Evolutionary conservation across 2,888 invertebrate genomes (phyloP).

Genomic region (Crioceris asparagi): DNA sequence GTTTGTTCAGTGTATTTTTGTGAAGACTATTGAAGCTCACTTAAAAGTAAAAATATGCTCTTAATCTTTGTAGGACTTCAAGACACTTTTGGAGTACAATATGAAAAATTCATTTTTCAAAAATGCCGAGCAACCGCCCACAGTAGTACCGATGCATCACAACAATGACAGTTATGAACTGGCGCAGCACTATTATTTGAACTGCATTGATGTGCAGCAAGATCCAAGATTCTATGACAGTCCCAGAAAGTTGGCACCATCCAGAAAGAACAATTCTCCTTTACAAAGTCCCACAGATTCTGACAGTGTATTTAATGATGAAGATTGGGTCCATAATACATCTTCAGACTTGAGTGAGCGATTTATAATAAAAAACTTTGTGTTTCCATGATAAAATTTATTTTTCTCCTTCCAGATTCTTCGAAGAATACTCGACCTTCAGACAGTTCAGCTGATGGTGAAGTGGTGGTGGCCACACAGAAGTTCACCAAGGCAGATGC

Average conservation of each 20-base stretch:
- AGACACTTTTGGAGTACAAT: conserved; percentile 28
- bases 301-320: conserved; percentile 58
- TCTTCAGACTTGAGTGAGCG: conserved; percentile 31
- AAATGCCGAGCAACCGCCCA: too few relatives aligned
- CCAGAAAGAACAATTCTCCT: conserved; percentile 35
- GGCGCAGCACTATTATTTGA: conserved; percentile 30
- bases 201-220: conserved; percentile 34
- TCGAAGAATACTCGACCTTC: conserved; percentile 39
- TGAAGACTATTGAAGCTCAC: neutral
- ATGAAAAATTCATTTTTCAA: conserved; percentile 24
- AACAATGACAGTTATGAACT: conserved; percentile 19
- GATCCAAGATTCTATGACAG: conserved; percentile 48
- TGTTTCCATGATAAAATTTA: too few relatives aligned
- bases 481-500: conserved; percentile 41
- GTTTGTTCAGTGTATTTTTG: conserved; percentile 21
- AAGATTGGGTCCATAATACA: conserved; percentile 50
- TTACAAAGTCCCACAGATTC: conserved; percentile 54
- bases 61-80: conserved; percentile 28
- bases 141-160: conserved; percentile 13
- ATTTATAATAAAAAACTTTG: conserved; percentile 3
- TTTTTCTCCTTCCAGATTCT: too few relatives aligned
- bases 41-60: too few relatives aligned
- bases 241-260: conserved; percentile 28
- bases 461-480: conserved; percentile 45
- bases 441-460: conserved; percentile 46